Percentiles rank a stretch among this genome's conserved stretches.
Conservation (phyloP, 1,140 invertebrate genomes). For the Drosophila littoralis region DNA sequence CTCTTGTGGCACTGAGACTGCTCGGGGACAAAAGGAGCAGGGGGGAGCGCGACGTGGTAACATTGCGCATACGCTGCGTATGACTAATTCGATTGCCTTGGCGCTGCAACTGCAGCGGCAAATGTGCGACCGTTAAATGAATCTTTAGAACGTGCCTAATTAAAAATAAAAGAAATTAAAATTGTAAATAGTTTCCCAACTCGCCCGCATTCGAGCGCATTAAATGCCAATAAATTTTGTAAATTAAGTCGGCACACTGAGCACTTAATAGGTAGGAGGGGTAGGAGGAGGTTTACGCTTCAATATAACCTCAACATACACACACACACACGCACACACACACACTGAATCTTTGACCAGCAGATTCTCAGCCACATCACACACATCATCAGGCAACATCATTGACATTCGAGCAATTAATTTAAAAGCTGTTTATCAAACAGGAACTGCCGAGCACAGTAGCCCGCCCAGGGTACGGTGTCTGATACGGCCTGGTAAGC, state of each 20-base stretch:
- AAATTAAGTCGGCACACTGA: constrained; percentile 39
- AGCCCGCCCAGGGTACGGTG: background rate
- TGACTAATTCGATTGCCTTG: constrained; percentile 37
- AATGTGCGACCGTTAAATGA: background rate
- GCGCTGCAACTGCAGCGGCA: constrained; percentile 1
- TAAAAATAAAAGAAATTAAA: constrained; percentile 20
- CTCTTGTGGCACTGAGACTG: background rate
- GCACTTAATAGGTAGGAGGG: background rate
- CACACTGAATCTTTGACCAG: constrained; percentile 17
- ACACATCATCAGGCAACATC: constrained; percentile 7
- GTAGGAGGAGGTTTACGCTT: background rate
- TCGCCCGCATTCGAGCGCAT: constrained; percentile 59
- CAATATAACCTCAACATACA: background rate
- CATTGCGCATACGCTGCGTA: constrained; percentile 32
- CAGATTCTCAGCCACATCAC: constrained; percentile 1
- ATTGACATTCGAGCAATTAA: constrained; percentile 47
- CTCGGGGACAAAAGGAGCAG: background rate
- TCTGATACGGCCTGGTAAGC: background rate
- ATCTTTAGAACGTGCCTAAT: constrained; percentile 57
- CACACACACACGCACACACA: background rate
- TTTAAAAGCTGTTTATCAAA: constrained; percentile 38
- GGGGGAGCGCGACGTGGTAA: background rate
- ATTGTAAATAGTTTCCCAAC: constrained; percentile 8
- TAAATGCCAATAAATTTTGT: constrained; percentile 72
- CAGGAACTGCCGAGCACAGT: background rate